Base-by-base conservation (phyloP, 2,113 vertebrate species). In the Scomber colias region DNA sequence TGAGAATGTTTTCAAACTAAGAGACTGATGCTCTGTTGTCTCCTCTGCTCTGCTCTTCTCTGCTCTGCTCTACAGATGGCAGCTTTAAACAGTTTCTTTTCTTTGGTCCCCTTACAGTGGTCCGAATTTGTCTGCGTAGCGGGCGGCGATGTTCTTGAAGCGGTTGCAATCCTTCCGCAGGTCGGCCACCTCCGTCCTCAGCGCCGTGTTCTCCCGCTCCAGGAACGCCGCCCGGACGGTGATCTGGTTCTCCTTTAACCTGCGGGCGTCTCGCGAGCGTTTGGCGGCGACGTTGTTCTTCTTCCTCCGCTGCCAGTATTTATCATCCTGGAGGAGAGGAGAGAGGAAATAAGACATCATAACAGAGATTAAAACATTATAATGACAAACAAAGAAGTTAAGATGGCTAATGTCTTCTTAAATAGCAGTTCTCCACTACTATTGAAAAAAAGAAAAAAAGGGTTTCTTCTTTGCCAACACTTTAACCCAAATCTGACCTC, bases 191-290 rank as follows among this genome's bases (percentile, higher is more conserved):
- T 99, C 98, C 57, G 95, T 94, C 82, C 98, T 94, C 92, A 99
- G 93, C n/a, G 95, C 98, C 0, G 95, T 85, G 44, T 99, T 99
- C 92, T 99, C 98, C 0, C 96, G 96, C 95, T 99, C 98, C 60
- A 99, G 95, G 89, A 99, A 99, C 40, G 98, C 97, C 0, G 98
- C 97, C 70, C 98, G 94, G 75, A 99, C 97, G 0, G 97, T 97
- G 94, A 99, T 99, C 95, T 99, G 98, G 77, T 99, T 99, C 88
- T 99, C 98, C 93, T 99, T 99, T 68, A 99, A 81, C 11, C 98
- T 93, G 56, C 98, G 95, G 49, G 98, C 98, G 0, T 99, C 98
- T 0, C 98, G 96, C 0, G 98, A 99, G 49, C 98, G 97, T 72
- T 99, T 99, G 10, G 98, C 98, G 0, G 98, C 98, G 87, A 99